These are phyloP conservation scores for Eueremaeus valkanovi DNA, from an alignment of 2,888 invertebrate species.

Conservation along the genomic window DNA sequence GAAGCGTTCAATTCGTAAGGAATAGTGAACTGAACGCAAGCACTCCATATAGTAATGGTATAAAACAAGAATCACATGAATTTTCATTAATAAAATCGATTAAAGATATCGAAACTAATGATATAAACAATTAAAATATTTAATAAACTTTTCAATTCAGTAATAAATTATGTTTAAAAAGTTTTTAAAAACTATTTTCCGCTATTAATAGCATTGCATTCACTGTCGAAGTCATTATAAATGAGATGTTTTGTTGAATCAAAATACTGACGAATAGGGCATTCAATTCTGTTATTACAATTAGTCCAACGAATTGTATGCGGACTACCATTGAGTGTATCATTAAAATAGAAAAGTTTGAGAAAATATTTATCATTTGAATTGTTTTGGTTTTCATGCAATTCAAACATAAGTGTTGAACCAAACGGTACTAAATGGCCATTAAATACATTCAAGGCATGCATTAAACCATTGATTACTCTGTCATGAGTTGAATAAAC, in stretches of 20 bases:
- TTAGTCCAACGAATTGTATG: neutral
- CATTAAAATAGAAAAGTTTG: conserved; percentile 36
- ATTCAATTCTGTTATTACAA: neutral
- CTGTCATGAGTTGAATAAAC: conserved; percentile 40
- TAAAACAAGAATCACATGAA: too few relatives aligned
- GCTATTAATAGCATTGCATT: too few relatives aligned
- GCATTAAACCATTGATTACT: conserved; percentile 13
- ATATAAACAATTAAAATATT: too few relatives aligned
- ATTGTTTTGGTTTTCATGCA: neutral
- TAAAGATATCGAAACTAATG: too few relatives aligned
- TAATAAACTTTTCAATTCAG: too few relatives aligned
- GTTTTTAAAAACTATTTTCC: too few relatives aligned
- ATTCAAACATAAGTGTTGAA: conserved; percentile 37
- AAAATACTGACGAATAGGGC: neutral
- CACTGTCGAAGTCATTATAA: conserved; percentile 2
- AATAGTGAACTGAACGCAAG: neutral
- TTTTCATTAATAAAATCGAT: too few relatives aligned
- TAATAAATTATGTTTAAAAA: too few relatives aligned
- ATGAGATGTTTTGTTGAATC: conserved; percentile 16
- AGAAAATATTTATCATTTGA: conserved; percentile 23
- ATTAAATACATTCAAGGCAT: conserved; percentile 35
- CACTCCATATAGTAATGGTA: neutral
- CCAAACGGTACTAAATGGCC: conserved; percentile 15
- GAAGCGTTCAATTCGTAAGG: neutral
- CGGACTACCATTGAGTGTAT: conserved; percentile 4